Evolutionary conservation across 2,113 vertebrate species (phyloP).

Genomic region (Sciurus niger): DNA sequence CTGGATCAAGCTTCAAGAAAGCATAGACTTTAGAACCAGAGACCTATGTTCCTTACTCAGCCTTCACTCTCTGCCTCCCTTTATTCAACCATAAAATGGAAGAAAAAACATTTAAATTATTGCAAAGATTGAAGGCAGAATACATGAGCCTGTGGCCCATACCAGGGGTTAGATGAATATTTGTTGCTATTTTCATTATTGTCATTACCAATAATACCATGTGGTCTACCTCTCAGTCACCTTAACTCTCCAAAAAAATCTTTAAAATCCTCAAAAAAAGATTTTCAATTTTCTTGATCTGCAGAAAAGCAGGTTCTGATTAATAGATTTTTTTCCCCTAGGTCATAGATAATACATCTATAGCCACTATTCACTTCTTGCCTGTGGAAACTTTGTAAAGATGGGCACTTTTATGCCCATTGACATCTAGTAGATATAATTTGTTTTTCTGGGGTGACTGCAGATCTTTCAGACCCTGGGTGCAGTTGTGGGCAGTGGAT

Average conservation of each 20-base stretch:
- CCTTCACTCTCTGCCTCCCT: slow-evolving; percentile 35
- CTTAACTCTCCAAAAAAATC: not conserved
- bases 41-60: not conserved
- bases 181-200: not conserved
- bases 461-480: not conserved
- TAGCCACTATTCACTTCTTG: not conserved
- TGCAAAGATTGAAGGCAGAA: not conserved
- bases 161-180: not conserved
- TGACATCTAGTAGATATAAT: not conserved
- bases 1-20: not conserved
- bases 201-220: not conserved
- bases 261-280: slow-evolving; percentile 12
- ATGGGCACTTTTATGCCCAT: not conserved
- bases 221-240: not conserved
- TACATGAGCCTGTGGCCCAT: not conserved
- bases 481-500: not conserved
- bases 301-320: not conserved
- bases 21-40: not conserved
- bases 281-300: slow-evolving; percentile 46
- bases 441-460: not conserved
- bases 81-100: not conserved
- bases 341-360: not conserved
- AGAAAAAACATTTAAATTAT: not conserved
- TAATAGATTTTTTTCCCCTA: not conserved
- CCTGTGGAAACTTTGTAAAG: not conserved